These are phyloP conservation scores for crab-eating macaque (Macaca fascicularis) DNA, from an alignment of 2,113 vertebrate species.

Conservation along the genomic window T2T-MFA8v1.1 NC_088395.1:12962501-12963000, in stretches of 20 bases:
- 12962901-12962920: slow-evolving; percentile 7
- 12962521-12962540: slow-evolving; percentile 29
- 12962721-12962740: not conserved
- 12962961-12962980: too few species aligned
- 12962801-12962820: not conserved
- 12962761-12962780: not conserved
- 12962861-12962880: slow-evolving; percentile 2
- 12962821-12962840: not conserved
- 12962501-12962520: not conserved
- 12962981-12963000: too few species aligned
- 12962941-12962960: too few species aligned
- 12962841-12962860: not conserved
- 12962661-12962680: not conserved
- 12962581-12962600: slow-evolving; percentile 17
- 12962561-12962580: slow-evolving; percentile 2
- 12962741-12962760: not conserved
- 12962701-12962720: not conserved
- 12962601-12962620: slow-evolving; percentile 38
- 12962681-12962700: not conserved
- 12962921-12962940: too few species aligned
- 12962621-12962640: not conserved
- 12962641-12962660: not conserved
- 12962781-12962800: not conserved
- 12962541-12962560: slow-evolving; percentile 43
- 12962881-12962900: not conserved